These are phyloP conservation scores for Polia nebulosa DNA, from an alignment of 2,888 invertebrate genomes.

Conservation along the genomic window DNA sequence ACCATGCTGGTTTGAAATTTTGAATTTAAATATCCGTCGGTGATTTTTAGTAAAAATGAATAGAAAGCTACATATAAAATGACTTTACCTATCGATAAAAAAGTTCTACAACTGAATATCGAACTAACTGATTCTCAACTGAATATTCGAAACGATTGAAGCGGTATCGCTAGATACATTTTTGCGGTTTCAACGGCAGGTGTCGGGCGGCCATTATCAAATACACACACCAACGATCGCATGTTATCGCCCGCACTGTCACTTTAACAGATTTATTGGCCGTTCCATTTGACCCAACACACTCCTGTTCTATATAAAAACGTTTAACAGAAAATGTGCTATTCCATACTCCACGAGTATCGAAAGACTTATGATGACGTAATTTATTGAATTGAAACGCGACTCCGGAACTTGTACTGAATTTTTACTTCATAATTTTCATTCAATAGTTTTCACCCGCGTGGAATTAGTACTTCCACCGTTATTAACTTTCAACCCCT, in stretches of 20 bases:
- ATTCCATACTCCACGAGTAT: constrained; percentile 66
- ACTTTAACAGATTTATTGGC: constrained; percentile 81
- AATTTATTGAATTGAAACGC: constrained; percentile 68
- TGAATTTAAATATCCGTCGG: not conserved
- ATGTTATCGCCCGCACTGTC: constrained; percentile 82
- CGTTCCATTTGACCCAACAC: constrained; percentile 76
- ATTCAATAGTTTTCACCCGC: not conserved
- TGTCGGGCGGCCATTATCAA: constrained; percentile 81
- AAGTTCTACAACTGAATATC: constrained; percentile 24
- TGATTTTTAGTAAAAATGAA: constrained; percentile 5
- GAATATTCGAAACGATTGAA: constrained; percentile 42
- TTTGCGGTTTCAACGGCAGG: constrained; percentile 72
- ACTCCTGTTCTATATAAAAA: constrained; percentile 73
- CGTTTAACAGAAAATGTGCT: constrained; percentile 73
- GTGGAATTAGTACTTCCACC: too few species aligned
- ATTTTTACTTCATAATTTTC: constrained; percentile 19
- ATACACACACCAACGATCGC: constrained; percentile 79
- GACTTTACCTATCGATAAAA: not conserved
- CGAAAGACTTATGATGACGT: constrained; percentile 69
- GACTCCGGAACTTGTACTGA: constrained; percentile 61
- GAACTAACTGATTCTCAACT: constrained; percentile 45
- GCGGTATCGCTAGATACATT: constrained; percentile 52
- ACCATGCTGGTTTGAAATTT: not conserved
- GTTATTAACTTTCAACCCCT: too few species aligned
- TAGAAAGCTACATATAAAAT: not conserved